phyloP scores from a whole-genome alignment of 2,797 vertebrate species.

The Pseudopleuronectes americanus region DNA sequence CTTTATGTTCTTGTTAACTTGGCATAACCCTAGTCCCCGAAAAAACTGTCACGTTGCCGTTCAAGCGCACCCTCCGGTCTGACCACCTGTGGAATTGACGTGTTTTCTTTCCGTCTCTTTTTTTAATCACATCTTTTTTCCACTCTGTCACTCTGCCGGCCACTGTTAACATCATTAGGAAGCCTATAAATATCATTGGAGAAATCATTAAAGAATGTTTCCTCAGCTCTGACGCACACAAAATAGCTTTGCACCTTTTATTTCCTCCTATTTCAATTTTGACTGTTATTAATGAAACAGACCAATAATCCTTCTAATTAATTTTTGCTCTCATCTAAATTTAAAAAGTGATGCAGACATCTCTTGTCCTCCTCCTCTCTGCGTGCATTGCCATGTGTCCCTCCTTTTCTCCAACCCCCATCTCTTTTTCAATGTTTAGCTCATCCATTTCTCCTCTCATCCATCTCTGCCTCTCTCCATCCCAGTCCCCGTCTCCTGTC shows the following conservation, averaged over 20 bases:
- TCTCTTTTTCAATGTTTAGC: conserved; percentile 31
- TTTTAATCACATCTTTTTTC: not conserved
- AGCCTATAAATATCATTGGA: no score
- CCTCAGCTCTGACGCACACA: no score
- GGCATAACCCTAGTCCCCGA: no score
- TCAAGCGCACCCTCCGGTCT: no score
- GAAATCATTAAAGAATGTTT: no score
- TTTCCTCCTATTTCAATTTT: not conserved
- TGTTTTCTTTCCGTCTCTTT: not conserved
- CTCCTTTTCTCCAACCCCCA: not conserved
- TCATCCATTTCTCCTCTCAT: conserved; percentile 19
- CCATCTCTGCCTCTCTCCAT: conserved; percentile 3
- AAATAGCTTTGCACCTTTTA: not conserved
- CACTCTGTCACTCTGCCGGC: not conserved
- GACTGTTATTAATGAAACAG: not conserved
- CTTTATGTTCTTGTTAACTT: no score
- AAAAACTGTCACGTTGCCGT: no score
- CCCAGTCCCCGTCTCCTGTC: conserved; percentile 7
- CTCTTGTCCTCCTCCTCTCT: conserved; percentile 7
- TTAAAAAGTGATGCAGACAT: not conserved
- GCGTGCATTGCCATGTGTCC: conserved; percentile 12
- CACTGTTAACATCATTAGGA: not conserved
- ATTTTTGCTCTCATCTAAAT: not conserved
- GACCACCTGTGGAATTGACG: no score
- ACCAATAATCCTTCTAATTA: not conserved